Percentiles rank a stretch among this genome's conserved stretches.
phyloP scores from a whole-genome alignment of 2,113 vertebrate genomes.

The Pterocles orientalis region DNA sequence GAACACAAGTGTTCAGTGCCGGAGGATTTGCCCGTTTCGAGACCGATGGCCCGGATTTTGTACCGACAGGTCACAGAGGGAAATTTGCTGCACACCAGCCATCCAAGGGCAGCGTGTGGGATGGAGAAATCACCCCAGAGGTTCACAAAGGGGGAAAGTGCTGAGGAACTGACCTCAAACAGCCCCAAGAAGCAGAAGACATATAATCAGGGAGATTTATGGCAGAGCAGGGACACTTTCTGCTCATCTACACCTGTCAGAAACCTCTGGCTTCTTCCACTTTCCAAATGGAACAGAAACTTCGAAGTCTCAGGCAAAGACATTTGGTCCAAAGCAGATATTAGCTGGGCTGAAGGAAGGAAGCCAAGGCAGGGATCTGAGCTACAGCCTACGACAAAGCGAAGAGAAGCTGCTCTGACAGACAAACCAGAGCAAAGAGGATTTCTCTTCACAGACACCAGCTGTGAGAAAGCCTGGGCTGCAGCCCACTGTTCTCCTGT shows the following conservation, averaged over 20 bases:
- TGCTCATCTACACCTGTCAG: not conserved
- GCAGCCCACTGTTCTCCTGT: not conserved
- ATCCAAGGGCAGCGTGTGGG: not conserved
- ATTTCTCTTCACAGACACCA: not conserved
- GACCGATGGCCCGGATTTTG: not conserved
- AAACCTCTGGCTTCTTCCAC: not conserved
- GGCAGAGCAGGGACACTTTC: not conserved
- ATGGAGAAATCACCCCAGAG: not conserved
- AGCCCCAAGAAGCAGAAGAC: not conserved
- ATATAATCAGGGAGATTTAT: not conserved
- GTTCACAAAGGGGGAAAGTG: not conserved
- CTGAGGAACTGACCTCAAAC: not conserved
- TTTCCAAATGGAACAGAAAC: not conserved
- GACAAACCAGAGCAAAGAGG: not conserved
- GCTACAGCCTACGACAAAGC: not conserved
- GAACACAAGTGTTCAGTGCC: fast-evolving
- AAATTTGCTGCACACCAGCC: not conserved
- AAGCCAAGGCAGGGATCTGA: not conserved
- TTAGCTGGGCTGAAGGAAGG: not conserved
- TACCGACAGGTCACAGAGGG: not conserved
- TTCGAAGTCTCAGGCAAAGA: not conserved
- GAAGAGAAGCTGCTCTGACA: not conserved
- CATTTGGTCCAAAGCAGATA: not conserved
- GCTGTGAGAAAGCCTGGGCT: not conserved
- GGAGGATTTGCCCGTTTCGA: not conserved